Evolutionary conservation across 2,113 vertebrate species (phyloP).

Genomic region (Crypturellus undulatus): DNA sequence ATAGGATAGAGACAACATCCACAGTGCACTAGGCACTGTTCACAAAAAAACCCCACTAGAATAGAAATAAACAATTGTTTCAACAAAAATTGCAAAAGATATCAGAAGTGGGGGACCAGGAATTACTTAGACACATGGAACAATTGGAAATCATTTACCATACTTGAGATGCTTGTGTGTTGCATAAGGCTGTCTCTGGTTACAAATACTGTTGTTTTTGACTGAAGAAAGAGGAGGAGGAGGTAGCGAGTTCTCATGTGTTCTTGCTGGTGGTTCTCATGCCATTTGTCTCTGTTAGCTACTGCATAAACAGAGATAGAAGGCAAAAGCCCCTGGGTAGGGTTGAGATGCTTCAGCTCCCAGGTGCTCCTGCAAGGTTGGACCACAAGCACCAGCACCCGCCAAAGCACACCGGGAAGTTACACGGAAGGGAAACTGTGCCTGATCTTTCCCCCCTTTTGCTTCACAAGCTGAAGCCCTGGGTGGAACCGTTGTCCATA

Average conservation of each 20-base stretch:
- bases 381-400: background rate
- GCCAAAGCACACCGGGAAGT: background rate
- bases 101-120: background rate
- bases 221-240: conserved; percentile 47
- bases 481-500: background rate
- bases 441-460: background rate
- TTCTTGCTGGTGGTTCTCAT: background rate
- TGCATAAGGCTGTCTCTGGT: conserved; percentile 58
- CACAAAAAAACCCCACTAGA: background rate
- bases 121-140: conserved; percentile 53
- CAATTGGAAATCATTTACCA: conserved; percentile 53
- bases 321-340: conserved; percentile 5
- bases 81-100: conserved; percentile 52
- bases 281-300: conserved; percentile 1
- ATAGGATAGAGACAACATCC: background rate
- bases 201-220: conserved; percentile 62
- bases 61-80: background rate
- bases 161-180: conserved; percentile 50
- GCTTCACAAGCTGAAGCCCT: conserved; percentile 5
- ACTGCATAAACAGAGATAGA: background rate
- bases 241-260: conserved; percentile 7
- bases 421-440: background rate
- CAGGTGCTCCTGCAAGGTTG: background rate
- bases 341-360: background rate
- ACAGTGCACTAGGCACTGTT: background rate